Base-by-base conservation (phyloP, 2,888 invertebrate genomes). In the Alloplasta piceator region DNA sequence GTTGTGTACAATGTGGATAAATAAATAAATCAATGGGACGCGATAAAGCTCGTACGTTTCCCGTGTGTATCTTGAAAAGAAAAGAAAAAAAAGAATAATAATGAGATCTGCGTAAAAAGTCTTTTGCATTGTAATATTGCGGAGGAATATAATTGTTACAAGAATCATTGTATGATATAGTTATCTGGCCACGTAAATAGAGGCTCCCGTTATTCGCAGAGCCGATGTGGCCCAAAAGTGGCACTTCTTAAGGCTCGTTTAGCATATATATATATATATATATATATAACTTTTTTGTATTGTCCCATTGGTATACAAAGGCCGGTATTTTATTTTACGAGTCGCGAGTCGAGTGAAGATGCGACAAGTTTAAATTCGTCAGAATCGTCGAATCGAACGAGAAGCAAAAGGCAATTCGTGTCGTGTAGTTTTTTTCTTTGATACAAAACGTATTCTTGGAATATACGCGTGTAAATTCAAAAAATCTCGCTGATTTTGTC, bases 21-120 rank as follows among this genome's bases (percentile, higher is more conserved):
- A 39, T 60, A 50, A 39, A 48, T 60, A 39, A 16, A 71, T 71
- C 46, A 41, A 82, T 74, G 78, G 79, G 83, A 85, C 83, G 84
- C 87, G 85, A 84, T 87, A 85, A 84, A 89, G 83, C 68, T 41
- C 39, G 60, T 12, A n/a, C 12, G 55, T 55, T 39, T 76, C 50
- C 43, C 77, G 61, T 60, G 58, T 56, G 61, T 26, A 26, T 26
- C 26, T 52, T 52, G 4, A 6, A 52, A 16, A 26, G 26, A 26
- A 26, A 26, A 26, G 26, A 26, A 26, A 26, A 26, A 26, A 26
- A 10, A 10, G n/a, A 48, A 70, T 38, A 79, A 83, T 80, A 68
- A 82, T 84, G 84, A 85, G 85, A 85, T 85, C 84, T 70, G 78
- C 79, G 78, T 46, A 70, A 70, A 14, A 26, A 26, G 26, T 72